Evolutionary conservation across 2,113 vertebrate genomes (phyloP).

Genomic region (Mustelus asterias): DNA sequence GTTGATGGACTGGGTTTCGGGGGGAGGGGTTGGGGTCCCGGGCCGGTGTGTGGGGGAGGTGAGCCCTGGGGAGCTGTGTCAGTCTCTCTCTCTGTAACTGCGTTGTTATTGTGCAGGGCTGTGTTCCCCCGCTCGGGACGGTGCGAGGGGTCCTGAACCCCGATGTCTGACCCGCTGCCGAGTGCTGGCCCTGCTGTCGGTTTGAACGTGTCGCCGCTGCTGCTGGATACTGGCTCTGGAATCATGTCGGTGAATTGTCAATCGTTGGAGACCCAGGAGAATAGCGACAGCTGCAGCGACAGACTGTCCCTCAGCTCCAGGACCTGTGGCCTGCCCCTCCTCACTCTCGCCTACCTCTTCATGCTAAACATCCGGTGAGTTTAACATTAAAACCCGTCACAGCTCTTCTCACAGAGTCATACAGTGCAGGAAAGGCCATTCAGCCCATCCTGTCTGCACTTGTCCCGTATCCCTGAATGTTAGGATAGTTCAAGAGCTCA

Average conservation of each 20-base stretch:
- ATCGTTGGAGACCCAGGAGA: neutral
- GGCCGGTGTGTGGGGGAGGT: too few species aligned
- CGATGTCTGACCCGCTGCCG: neutral
- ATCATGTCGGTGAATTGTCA: neutral
- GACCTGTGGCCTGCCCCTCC: too few species aligned
- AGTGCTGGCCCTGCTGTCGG: too few species aligned
- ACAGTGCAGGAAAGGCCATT: too few species aligned
- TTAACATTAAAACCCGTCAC: too few species aligned
- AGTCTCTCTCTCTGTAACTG: too few species aligned
- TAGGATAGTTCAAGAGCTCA: too few species aligned
- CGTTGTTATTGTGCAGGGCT: neutral
- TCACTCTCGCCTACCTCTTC: neutral
- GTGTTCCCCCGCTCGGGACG: neutral
- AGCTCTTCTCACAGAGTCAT: rapidly evolving
- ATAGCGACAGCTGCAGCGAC: neutral
- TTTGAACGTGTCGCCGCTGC: neutral
- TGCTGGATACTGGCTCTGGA: neutral
- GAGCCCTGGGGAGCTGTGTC: too few species aligned
- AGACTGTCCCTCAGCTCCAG: too few species aligned
- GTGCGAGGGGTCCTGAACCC: neutral
- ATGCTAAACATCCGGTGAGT: neutral
- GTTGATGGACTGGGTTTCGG: neutral
- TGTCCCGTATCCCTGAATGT: too few species aligned
- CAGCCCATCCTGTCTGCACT: too few species aligned
- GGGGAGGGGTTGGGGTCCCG: neutral